phyloP scores from a whole-genome alignment of 2,113 vertebrate genomes.

The Cottus gobio region DNA sequence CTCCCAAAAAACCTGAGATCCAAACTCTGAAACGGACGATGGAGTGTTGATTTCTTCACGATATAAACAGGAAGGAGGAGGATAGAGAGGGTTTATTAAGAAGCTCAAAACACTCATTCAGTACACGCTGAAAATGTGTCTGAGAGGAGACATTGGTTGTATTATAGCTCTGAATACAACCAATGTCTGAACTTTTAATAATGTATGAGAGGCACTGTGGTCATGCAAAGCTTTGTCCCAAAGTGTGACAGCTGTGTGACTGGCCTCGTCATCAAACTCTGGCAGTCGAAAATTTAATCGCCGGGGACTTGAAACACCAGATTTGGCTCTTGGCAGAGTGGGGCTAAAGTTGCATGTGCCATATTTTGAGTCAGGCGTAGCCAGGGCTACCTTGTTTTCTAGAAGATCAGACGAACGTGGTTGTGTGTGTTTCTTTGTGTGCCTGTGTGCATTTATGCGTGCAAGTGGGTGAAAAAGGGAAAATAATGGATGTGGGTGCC shows the following conservation, averaged over 20 bases:
- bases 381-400: constrained; percentile 70
- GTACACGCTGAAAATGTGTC: not conserved
- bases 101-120: too few relatives aligned
- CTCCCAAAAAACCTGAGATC: constrained; percentile 37
- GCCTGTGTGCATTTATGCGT: constrained; percentile 28
- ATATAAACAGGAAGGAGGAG: constrained; percentile 60
- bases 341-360: constrained; percentile 42
- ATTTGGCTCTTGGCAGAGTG: constrained; percentile 31
- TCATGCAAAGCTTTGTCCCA: constrained; percentile 19
- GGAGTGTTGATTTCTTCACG: constrained; percentile 39
- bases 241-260: constrained; percentile 9
- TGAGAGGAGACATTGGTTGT: not conserved
- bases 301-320: constrained; percentile 46
- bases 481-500: constrained; percentile 52
- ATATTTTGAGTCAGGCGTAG: constrained; percentile 64
- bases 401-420: constrained; percentile 49
- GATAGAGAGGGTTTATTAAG: constrained; percentile 15
- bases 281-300: constrained; percentile 32
- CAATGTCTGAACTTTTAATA: constrained; percentile 27
- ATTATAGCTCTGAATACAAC: constrained; percentile 19
- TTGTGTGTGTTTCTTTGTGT: constrained; percentile 16
- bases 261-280: constrained; percentile 28
- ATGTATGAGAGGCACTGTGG: not conserved
- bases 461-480: constrained; percentile 54
- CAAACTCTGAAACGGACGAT: constrained; percentile 3